phyloP scores from a whole-genome alignment of 1,140 invertebrate genomes.

The Drosophila saltans region DNA sequence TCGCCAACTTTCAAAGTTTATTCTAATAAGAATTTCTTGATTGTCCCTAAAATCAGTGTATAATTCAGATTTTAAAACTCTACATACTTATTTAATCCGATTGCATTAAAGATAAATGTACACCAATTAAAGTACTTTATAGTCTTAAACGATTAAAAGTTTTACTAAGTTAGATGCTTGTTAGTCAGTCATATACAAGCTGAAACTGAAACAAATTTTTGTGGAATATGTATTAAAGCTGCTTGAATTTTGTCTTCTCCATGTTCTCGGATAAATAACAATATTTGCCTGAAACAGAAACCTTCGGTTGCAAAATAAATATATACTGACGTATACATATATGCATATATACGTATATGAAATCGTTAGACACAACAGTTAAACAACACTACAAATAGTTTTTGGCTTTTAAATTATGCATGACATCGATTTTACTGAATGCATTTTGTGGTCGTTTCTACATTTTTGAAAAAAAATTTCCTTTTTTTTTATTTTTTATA shows the following conservation, averaged over 20 bases:
- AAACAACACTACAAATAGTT: background rate
- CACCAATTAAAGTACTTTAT: background rate
- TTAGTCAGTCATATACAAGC: too few relatives aligned
- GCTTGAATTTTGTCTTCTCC: background rate
- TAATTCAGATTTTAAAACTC: too few relatives aligned
- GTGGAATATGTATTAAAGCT: too few relatives aligned
- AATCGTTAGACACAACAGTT: constrained; percentile 12
- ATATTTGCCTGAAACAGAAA: constrained; percentile 5
- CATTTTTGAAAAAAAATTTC: constrained; percentile 42
- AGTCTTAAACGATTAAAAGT: background rate
- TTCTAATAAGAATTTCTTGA: too few relatives aligned
- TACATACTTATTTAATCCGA: background rate
- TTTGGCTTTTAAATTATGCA: constrained; percentile 65
- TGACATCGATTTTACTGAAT: constrained; percentile 74
- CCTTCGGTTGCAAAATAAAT: background rate
- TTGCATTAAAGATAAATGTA: background rate
- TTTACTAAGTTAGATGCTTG: background rate
- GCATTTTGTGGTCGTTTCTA: constrained; percentile 65
- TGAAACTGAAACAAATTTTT: too few relatives aligned
- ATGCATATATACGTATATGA: background rate
- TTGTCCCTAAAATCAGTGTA: too few relatives aligned
- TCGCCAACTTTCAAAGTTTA: too few relatives aligned
- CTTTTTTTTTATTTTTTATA: background rate
- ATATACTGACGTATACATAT: background rate
- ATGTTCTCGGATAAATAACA: background rate